phyloP scores from a whole-genome alignment of 1,140 invertebrate genomes.

The Drosophila biarmipes region DNA sequence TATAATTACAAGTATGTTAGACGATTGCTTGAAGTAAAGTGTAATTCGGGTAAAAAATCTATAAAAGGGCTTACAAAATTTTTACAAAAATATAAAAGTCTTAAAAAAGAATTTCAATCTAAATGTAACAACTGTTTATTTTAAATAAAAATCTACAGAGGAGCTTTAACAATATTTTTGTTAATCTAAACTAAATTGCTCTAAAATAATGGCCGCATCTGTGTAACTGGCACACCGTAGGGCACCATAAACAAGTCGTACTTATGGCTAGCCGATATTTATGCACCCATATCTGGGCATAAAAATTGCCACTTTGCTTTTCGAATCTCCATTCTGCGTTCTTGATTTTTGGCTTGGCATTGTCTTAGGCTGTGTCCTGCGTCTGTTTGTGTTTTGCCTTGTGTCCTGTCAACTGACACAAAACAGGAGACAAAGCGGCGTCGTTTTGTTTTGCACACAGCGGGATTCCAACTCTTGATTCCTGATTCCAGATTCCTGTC shows the following conservation, averaged over 20 bases:
- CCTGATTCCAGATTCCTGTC: background rate
- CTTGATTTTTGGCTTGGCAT: slow-evolving; percentile 14
- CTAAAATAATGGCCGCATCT: background rate
- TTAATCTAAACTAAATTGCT: background rate
- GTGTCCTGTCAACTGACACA: slow-evolving; percentile 63
- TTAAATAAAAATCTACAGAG: too few relatives aligned
- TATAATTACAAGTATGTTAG: too few relatives aligned
- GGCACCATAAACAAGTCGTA: slow-evolving; percentile 59
- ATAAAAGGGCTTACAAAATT: too few relatives aligned
- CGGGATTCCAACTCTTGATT: slow-evolving; percentile 28
- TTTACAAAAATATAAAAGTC: too few relatives aligned
- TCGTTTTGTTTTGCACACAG: slow-evolving; percentile 76
- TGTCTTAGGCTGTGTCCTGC: slow-evolving; percentile 18
- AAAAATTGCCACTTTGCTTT: slow-evolving; percentile 50
- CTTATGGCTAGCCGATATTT: slow-evolving; percentile 63
- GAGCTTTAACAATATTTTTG: too few relatives aligned
- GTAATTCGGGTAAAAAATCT: too few relatives aligned
- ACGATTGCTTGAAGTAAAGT: too few relatives aligned
- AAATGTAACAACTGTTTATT: too few relatives aligned
- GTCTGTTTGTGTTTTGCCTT: slow-evolving; percentile 58
- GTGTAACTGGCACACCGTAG: slow-evolving; percentile 12
- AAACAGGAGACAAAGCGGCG: slow-evolving; percentile 76
- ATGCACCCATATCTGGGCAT: slow-evolving; percentile 52
- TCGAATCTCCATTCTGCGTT: slow-evolving; percentile 19
- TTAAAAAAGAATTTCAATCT: too few relatives aligned